A percentile compares a stretch with the other conserved stretches of the same genome.
Evolutionary conservation across 2,888 invertebrate species (phyloP).

Genomic region (Toxonevra muliebris): DNA sequence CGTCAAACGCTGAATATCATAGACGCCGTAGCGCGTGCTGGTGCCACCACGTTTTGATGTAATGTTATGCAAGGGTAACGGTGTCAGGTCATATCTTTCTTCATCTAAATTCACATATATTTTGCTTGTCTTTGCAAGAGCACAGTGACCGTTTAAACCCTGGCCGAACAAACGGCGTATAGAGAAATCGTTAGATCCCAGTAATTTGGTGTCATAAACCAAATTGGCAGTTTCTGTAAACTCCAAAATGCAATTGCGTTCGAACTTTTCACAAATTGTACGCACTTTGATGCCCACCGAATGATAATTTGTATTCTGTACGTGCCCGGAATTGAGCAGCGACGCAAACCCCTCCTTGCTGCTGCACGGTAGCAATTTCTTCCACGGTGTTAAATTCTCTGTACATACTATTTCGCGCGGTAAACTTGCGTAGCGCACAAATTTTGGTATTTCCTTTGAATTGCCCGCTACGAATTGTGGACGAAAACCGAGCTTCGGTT

Average conservation of each 20-base stretch:
- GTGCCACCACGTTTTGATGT: slow-evolving; percentile 76
- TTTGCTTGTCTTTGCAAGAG: slow-evolving; percentile 79
- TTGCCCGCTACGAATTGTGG: slow-evolving; percentile 72
- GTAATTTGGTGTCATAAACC: slow-evolving; percentile 78
- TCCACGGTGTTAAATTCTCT: slow-evolving; percentile 98
- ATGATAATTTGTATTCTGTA: slow-evolving; percentile 93
- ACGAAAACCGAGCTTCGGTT: slow-evolving; percentile 83
- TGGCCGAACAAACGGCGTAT: slow-evolving; percentile 87
- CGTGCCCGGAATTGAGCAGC: slow-evolving; percentile 86
- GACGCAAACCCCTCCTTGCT: slow-evolving; percentile 87
- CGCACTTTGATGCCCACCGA: slow-evolving; percentile 88
- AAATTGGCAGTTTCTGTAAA: slow-evolving; percentile 86
- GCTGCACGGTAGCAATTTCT: slow-evolving; percentile 95
- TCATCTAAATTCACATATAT: slow-evolving; percentile 79
- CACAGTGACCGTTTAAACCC: slow-evolving; percentile 83
- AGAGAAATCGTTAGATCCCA: slow-evolving; percentile 81
- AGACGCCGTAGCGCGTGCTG: slow-evolving; percentile 74
- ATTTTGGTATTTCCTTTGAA: slow-evolving; percentile 68
- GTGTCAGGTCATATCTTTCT: slow-evolving; percentile 73
- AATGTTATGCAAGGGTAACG: slow-evolving; percentile 70
- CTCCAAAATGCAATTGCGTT: slow-evolving; percentile 75
- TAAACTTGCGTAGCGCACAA: slow-evolving; percentile 83
- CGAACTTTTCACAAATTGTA: slow-evolving; percentile 73
- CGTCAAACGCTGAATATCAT: slow-evolving; percentile 67
- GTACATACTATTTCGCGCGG: slow-evolving; percentile 98